These are phyloP conservation scores for Pachyuromys duprasi DNA, from an alignment of 2,797 vertebrate species.

Conservation along the genomic window DNA sequence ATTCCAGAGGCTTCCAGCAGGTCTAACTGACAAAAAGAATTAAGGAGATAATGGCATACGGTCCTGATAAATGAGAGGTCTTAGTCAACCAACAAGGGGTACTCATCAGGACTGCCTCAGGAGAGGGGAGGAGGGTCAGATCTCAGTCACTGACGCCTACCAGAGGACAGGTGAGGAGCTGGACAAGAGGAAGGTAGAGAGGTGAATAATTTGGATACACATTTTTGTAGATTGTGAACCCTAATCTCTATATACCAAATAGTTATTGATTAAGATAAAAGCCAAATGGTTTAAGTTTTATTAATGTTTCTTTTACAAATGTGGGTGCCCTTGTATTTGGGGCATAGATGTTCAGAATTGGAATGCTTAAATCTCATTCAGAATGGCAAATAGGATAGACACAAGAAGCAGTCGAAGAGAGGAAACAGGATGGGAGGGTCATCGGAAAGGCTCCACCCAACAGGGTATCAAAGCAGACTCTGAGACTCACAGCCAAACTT, in stretches of 20 bases:
- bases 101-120: background rate
- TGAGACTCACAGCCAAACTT: too few relatives aligned
- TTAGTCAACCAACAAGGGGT: background rate
- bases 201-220: background rate
- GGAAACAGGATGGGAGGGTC: too few relatives aligned
- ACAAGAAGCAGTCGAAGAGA: too few relatives aligned
- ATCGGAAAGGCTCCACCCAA: too few relatives aligned
- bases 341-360: too few relatives aligned
- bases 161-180: background rate
- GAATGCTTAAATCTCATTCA: too few relatives aligned
- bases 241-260: background rate
- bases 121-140: background rate
- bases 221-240: conserved; percentile 9
- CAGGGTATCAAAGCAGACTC: too few relatives aligned
- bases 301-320: too few relatives aligned
- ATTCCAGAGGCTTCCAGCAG: background rate
- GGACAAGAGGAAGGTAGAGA: background rate
- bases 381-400: too few relatives aligned
- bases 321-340: too few relatives aligned
- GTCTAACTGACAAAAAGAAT: background rate
- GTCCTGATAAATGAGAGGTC: background rate
- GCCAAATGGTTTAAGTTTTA: background rate
- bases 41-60: background rate
- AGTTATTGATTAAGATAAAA: background rate
- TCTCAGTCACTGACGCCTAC: background rate